Evolutionary conservation across 2,797 vertebrate species (phyloP), one percentile per base, ranked within the genome.

Genomic region (Micromesistius poutassou): DNA sequence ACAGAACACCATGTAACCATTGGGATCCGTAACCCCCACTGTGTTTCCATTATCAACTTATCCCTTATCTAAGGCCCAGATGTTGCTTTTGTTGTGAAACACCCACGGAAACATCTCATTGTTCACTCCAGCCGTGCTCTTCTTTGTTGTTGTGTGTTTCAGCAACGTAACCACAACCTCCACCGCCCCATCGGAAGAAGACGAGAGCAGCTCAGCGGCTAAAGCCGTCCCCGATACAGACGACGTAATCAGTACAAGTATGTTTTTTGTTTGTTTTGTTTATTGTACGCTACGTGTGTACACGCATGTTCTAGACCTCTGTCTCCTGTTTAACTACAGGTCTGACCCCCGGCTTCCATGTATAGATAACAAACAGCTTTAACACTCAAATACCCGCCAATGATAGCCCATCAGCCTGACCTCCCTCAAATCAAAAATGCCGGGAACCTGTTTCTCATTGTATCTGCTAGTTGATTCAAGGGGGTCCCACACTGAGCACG

Each of bases 141-240:
- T 8, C 55, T 40, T 83, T 40, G 84, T 74, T 71, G 25, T 0
- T 76, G 19, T 82, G 71, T 50, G 33, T 46, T 50, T 16, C 79
- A 94, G 94, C 84, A 89, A 90, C 83, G 92, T 94, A 93, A 82
- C 90, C 92, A 83, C 94, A 92, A 82, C 90, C 93, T 84, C 92
- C 86, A 92, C 71, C 50, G 90, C 91, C 74, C 88, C 92, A 73
- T 88, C 92, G 80, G 93, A 92, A 84, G 94, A 93, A 91, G 84
- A 86, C 79, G 92, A 94, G 83, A 91, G 91, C 75, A 85, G 94
- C 5, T 86, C 91, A 80, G 90, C 83, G 88, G 91, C 92, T 84
- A 94, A 94, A 92, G 92, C 88, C 88, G 81, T 86, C 84, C 89
- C 90, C 0, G 95, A 93, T 88, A 91, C 93, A 76, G 93, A 95